phyloP scores from a whole-genome alignment of 2,113 vertebrate species.

The Hemiprocne comata region DNA sequence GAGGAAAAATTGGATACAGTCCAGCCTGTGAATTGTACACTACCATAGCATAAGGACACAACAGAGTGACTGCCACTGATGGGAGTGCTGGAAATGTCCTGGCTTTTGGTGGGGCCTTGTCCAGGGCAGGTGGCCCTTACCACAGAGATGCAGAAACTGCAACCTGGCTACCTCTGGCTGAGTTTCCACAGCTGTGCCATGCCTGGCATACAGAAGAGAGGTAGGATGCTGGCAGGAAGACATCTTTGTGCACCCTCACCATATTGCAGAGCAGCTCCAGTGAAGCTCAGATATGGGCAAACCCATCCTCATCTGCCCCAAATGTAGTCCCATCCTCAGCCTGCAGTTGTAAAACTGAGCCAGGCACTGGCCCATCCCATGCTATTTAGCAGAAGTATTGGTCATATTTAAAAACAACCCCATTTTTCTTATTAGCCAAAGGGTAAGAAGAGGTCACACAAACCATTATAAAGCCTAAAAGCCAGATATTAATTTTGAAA shows the following conservation, averaged over 20 bases:
- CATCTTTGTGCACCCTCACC: not conserved
- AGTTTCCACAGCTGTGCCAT: not conserved
- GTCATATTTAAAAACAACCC: not conserved
- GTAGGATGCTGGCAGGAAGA: not conserved
- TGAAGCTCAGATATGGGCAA: not conserved
- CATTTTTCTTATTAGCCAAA: constrained; percentile 66
- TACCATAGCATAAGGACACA: not conserved
- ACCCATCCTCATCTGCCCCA: not conserved
- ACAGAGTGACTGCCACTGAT: not conserved
- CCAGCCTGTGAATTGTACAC: rapidly evolving
- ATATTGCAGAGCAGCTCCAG: rapidly evolving
- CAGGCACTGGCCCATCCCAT: not conserved
- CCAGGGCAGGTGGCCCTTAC: not conserved
- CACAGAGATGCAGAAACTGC: not conserved
- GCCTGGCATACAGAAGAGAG: not conserved
- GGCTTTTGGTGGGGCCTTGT: not conserved
- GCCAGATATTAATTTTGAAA: constrained; percentile 72
- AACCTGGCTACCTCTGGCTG: rapidly evolving
- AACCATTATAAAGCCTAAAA: constrained; percentile 44
- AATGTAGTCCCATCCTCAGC: not conserved
- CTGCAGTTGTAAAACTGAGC: not conserved
- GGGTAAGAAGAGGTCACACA: constrained; percentile 60
- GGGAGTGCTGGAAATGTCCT: rapidly evolving
- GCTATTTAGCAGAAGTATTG: not conserved
- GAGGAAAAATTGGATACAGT: rapidly evolving